Evolutionary conservation across 2,797 vertebrate genomes (phyloP), one percentile per base, ranked within the genome.

Genomic region (Myotis vivesi): DNA sequence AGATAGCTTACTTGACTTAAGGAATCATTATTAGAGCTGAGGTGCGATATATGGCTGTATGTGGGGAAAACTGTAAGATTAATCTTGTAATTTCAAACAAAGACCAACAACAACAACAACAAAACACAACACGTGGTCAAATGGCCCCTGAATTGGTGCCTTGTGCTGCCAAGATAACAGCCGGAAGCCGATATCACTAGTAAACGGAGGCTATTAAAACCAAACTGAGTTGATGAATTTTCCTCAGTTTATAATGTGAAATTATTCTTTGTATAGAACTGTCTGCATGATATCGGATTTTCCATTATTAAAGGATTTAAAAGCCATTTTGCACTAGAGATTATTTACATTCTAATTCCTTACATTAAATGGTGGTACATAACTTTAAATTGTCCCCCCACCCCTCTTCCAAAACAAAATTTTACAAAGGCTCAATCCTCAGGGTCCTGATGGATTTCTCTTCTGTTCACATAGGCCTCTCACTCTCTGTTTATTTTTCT

Each of bases 271-370:
- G 33, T 90, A 75, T 93, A 89, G 51, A 81, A 85, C 92, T 97
- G 64, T 95, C 96, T 94, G 81, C 57, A 30, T 76, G 75, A 89
- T 97, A 97, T 75, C 1, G 69, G 76, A 91, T 97, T 96, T 97
- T 96, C 88, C 96, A 98, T 97, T 97, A 97, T 93, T 96, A 94
- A 91, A 82, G 62, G 72, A 97, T 97, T 97, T 97, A 94, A 97
- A 97, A 96, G 95, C 84, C 82, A 95, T 81, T 96, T 94, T 91
- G 57, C 80, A 72, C 62, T 76, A 41, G 86, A 72, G 30, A 79
- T 95, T 96, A 96, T 94, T 96, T 95, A 92, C 80, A 79, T 94
- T 94, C 89, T 95, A 69, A 94, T 96, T 92, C 73, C 82, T 91
- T 82, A 85, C 19, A 30, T 96, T 92, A 91, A 96, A 36, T 53